phyloP scores from a whole-genome alignment of 2,113 vertebrate genomes.

The Pelmatolapia mariae region DNA sequence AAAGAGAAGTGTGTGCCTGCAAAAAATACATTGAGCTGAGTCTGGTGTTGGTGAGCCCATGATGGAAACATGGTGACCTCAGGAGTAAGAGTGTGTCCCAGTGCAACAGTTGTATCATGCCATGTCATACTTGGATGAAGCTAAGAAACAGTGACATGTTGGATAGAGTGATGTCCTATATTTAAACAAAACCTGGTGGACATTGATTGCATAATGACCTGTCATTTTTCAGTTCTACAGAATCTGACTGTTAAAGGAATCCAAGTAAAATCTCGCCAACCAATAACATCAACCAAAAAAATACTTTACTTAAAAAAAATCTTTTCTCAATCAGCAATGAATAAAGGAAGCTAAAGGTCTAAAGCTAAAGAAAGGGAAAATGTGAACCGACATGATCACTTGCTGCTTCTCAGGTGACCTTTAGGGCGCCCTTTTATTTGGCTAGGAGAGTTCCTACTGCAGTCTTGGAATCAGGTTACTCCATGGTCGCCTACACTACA shows the following conservation, averaged over 20 bases:
- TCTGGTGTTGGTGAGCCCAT: neutral
- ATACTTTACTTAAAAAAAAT: neutral
- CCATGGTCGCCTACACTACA: neutral
- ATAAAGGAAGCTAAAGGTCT: neutral
- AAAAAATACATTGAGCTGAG: neutral
- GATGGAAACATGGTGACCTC: neutral
- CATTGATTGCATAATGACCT: neutral
- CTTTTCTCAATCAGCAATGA: neutral
- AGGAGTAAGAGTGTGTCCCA: neutral
- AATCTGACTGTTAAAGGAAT: neutral
- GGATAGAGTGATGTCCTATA: neutral
- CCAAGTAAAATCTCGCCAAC: neutral
- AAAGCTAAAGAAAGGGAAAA: neutral
- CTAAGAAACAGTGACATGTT: neutral
- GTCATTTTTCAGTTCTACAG: neutral
- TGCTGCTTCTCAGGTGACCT: neutral
- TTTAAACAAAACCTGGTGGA: neutral
- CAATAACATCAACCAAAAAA: neutral
- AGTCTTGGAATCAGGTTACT: slow-evolving; percentile 22
- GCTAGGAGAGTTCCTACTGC: neutral
- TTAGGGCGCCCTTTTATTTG: neutral
- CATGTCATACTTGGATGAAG: neutral
- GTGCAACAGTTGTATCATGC: neutral
- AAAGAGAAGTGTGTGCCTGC: neutral
- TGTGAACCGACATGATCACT: neutral